Evolutionary conservation across 1,140 invertebrate species (phyloP).

Genomic region (Drosophila lacteicornis): DNA sequence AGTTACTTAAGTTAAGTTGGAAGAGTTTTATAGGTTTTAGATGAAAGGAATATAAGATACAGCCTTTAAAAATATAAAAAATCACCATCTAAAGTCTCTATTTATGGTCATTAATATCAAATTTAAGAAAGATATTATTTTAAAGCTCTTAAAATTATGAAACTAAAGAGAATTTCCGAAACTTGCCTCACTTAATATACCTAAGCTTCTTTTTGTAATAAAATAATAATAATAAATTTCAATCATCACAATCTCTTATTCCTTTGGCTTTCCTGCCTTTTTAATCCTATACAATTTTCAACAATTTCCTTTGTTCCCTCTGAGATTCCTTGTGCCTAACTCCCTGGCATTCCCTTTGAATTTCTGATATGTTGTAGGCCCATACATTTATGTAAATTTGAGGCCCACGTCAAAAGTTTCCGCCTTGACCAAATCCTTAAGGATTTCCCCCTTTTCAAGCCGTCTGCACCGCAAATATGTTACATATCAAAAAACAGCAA

Average conservation of each 20-base stretch:
- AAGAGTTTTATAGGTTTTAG: too few species aligned
- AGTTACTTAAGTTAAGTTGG: not conserved
- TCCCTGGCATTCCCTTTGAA: constrained; percentile 3
- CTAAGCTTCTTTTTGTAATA: too few species aligned
- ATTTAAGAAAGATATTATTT: too few species aligned
- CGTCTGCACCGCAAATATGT: constrained; percentile 33
- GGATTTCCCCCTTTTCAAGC: constrained; percentile 10
- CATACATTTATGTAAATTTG: constrained; percentile 27
- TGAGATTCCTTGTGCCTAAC: not conserved
- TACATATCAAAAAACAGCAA: constrained; percentile 20
- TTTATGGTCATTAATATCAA: too few species aligned
- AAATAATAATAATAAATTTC: not conserved
- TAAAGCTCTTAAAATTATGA: not conserved
- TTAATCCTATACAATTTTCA: not conserved
- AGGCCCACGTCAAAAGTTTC: constrained; percentile 26
- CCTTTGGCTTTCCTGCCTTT: not conserved
- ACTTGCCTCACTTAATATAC: too few species aligned
- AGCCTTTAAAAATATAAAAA: too few species aligned
- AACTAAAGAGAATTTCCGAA: not conserved
- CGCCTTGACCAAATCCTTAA: constrained; percentile 21
- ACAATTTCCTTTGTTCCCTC: not conserved
- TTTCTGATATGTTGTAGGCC: constrained; percentile 4
- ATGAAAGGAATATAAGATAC: too few species aligned
- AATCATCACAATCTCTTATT: not conserved
- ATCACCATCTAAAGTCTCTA: too few species aligned